Evolutionary conservation across 2,888 invertebrate species (phyloP).

Genomic region (Nymphalis c-album): DNA sequence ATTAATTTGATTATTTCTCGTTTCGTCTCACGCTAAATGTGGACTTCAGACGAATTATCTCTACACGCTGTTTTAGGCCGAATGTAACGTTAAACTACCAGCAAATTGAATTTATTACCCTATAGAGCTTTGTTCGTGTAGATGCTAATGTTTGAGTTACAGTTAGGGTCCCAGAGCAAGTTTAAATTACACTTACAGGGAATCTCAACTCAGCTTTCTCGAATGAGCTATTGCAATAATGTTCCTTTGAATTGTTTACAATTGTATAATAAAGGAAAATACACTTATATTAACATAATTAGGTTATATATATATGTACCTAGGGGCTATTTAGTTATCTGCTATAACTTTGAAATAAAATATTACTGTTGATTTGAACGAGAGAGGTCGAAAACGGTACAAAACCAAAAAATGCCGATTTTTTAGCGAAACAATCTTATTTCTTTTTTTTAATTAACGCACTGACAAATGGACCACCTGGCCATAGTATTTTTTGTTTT

Average conservation of each 20-base stretch:
- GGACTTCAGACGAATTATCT: slow-evolving; percentile 7
- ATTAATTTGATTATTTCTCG: slow-evolving; percentile 12
- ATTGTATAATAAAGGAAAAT: not conserved
- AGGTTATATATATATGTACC: no score
- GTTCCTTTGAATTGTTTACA: not conserved
- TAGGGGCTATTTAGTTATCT: no score
- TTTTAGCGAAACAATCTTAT: no score
- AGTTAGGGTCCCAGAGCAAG: slow-evolving; percentile 22
- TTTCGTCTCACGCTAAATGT: slow-evolving; percentile 20
- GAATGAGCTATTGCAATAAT: not conserved
- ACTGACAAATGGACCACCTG: no score
- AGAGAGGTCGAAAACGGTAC: no score
- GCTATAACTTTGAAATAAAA: no score
- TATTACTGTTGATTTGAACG: no score
- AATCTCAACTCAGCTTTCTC: not conserved
- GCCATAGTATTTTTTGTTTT: no score
- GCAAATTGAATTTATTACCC: slow-evolving; percentile 30
- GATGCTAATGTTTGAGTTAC: slow-evolving; percentile 27
- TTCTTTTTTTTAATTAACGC: no score
- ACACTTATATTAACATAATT: no score
- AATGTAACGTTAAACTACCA: slow-evolving; percentile 27
- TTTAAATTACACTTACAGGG: slow-evolving; percentile 26
- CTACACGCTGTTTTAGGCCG: slow-evolving; percentile 23
- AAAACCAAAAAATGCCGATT: no score
- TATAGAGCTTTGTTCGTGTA: slow-evolving; percentile 29